These are phyloP conservation scores for Brachionus sp. DNA, from an alignment of 1,140 invertebrate species.

Conservation along the genomic window DNA sequence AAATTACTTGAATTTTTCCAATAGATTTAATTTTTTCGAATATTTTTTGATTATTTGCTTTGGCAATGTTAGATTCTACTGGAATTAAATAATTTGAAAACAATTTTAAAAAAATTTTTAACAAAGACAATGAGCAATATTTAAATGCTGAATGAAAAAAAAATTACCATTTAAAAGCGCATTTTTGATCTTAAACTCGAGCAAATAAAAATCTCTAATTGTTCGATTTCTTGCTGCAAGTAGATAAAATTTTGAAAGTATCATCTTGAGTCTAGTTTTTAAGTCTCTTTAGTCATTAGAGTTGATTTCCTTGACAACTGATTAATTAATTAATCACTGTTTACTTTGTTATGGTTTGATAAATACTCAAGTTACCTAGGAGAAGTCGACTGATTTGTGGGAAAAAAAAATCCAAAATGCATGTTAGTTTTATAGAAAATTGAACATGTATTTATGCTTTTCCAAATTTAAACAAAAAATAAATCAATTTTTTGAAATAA, in stretches of 20 bases:
- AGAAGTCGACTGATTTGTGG: neutral
- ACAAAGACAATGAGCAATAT: neutral
- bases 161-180: slow-evolving; percentile 25
- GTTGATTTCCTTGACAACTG: neutral
- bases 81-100: neutral
- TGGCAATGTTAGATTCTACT: neutral
- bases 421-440: neutral
- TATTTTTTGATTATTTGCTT: slow-evolving; percentile 20
- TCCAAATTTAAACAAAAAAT: no score
- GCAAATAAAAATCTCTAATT: slow-evolving; percentile 4
- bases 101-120: neutral
- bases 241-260: slow-evolving; percentile 9
- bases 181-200: slow-evolving; percentile 36
- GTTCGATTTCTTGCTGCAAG: slow-evolving; percentile 10
- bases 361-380: neutral
- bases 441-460: neutral
- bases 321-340: neutral
- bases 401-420: neutral
- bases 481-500: neutral
- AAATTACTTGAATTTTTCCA: slow-evolving; percentile 26
- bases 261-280: neutral
- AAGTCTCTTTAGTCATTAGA: neutral
- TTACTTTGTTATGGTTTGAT: neutral
- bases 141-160: neutral
- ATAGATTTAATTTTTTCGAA: neutral